Conservation (phyloP, 2,113 vertebrate species). For the Grammomys surdaster region DNA sequence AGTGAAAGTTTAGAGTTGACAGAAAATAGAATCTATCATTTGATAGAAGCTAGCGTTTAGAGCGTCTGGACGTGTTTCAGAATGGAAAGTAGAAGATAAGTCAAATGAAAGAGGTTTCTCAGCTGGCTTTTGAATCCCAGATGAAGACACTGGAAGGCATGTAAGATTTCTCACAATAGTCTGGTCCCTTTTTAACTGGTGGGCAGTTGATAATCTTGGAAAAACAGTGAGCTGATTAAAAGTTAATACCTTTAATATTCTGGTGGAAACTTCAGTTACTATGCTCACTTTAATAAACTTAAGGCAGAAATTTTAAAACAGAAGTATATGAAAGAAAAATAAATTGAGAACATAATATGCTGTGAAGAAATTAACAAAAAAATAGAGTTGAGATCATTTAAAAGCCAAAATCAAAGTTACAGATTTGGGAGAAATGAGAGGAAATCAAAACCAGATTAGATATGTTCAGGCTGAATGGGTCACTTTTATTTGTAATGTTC, state of each 20-base stretch:
- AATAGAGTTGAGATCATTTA: neutral
- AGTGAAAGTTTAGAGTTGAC: too few relatives aligned
- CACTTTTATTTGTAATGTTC: conserved; percentile 43
- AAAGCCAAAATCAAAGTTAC: conserved; percentile 35
- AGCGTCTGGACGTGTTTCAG: neutral
- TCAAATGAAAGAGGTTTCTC: neutral
- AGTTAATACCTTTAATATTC: neutral
- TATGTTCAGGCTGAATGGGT: neutral
- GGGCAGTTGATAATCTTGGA: neutral
- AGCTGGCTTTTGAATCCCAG: neutral
- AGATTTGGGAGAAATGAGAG: neutral
- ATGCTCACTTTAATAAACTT: neutral
- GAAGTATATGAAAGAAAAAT: neutral
- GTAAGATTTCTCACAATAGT: neutral
- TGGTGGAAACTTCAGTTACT: neutral
- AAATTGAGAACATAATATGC: neutral
- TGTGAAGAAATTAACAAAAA: neutral
- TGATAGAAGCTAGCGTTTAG: neutral
- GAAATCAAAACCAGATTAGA: neutral
- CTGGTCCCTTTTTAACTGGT: neutral
- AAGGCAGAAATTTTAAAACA: neutral
- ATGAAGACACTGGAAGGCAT: neutral
- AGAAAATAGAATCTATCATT: neutral
- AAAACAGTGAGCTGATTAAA: neutral
- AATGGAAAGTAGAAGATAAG: neutral